A percentile compares a stretch with the other conserved stretches of the same genome.
These are phyloP conservation scores for Unio delphinus DNA, from an alignment of 2,888 invertebrate genomes.

Conservation along the genomic window DNA sequence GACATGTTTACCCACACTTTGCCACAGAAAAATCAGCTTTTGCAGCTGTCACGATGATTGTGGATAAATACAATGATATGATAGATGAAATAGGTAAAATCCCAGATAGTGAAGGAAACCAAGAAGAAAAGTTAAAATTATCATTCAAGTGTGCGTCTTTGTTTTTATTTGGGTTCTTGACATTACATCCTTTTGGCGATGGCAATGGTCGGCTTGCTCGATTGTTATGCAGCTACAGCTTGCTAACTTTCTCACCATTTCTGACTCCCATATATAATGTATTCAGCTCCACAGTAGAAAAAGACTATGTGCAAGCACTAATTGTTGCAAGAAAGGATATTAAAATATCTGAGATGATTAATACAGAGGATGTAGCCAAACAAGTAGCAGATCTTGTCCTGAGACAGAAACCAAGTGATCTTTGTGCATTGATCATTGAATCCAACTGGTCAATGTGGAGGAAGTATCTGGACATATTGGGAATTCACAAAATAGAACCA, in stretches of 20 bases:
- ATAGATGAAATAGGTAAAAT: background rate
- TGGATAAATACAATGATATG: constrained; percentile 6
- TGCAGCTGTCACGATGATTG: background rate
- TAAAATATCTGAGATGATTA: background rate
- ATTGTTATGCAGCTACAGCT: constrained; percentile 10
- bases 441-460: constrained; percentile 13
- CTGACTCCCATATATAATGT: constrained; percentile 14
- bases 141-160: constrained; percentile 4
- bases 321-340: constrained; percentile 1
- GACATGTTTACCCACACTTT: constrained; percentile 2
- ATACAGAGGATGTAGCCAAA: background rate
- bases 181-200: constrained; percentile 13
- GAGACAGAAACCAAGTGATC: constrained; percentile 5
- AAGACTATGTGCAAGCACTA: constrained; percentile 10
- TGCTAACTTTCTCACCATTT: constrained; percentile 13
- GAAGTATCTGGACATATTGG: background rate
- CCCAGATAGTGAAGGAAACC: no score
- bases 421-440: constrained; percentile 13
- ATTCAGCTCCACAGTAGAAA: constrained; percentile 8
- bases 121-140: background rate
- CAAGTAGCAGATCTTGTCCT: background rate
- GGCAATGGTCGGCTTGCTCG: constrained; percentile 14
- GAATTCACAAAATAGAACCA: no score
- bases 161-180: constrained; percentile 11
- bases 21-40: background rate